Evolutionary conservation across 2,888 invertebrate species (phyloP).

Genomic region (Tenodera sinensis): DNA sequence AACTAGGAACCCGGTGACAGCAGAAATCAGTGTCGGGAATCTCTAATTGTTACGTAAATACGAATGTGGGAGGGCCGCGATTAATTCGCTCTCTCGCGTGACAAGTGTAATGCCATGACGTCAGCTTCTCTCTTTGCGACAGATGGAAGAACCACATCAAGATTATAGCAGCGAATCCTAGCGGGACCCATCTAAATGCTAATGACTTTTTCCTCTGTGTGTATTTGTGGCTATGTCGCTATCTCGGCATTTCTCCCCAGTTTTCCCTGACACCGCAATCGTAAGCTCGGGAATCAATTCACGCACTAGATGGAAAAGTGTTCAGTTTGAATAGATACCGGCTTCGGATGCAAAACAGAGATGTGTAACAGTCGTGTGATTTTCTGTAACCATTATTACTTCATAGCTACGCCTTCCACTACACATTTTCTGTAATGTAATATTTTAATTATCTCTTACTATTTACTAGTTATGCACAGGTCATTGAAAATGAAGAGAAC

Average conservation of each 20-base stretch:
- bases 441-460: too few relatives aligned
- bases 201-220: conserved; percentile 17
- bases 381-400: too few relatives aligned
- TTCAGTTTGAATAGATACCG: too few relatives aligned
- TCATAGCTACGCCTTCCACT: too few relatives aligned
- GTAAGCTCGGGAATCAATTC: too few relatives aligned
- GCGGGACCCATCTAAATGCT: conserved; percentile 29
- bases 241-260: neutral
- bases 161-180: conserved; percentile 23
- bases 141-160: conserved; percentile 24
- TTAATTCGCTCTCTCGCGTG: neutral
- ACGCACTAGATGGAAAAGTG: too few relatives aligned
- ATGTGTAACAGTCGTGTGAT: too few relatives aligned
- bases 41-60: conserved; percentile 27
- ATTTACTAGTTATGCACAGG: too few relatives aligned
- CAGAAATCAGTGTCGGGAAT: conserved; percentile 21
- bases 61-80: neutral
- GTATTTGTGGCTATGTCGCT: neutral
- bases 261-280: too few relatives aligned
- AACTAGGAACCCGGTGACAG: neutral
- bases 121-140: conserved; percentile 10
- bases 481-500: too few relatives aligned
- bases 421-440: too few relatives aligned
- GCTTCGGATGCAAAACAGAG: too few relatives aligned
- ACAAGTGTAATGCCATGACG: neutral